These are phyloP conservation scores for Pseudomugil gertrudae DNA, from an alignment of 2,797 vertebrate genomes.

Conservation along the genomic window DNA sequence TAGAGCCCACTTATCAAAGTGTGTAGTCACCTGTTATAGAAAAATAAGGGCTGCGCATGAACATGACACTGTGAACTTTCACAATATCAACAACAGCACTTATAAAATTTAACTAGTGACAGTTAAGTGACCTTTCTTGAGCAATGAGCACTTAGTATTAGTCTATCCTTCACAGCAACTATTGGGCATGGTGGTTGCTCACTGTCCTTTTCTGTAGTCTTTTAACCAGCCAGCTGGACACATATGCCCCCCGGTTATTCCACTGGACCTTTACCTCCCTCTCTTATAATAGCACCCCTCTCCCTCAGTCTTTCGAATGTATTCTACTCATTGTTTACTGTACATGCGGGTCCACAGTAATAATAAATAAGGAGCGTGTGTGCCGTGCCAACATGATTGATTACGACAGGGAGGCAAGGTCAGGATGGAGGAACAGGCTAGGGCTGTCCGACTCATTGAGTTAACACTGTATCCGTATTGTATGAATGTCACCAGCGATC, in stretches of 20 bases:
- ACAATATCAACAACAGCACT: slow-evolving; percentile 47
- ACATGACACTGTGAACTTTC: slow-evolving; percentile 55
- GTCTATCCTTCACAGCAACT: slow-evolving; percentile 57
- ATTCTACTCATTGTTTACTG: slow-evolving; percentile 86
- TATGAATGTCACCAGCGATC: slow-evolving; percentile 86
- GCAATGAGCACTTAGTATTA: slow-evolving; percentile 69
- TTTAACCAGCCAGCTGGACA: slow-evolving; percentile 79
- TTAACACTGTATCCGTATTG: slow-evolving; percentile 86
- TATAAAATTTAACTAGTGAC: slow-evolving; percentile 70
- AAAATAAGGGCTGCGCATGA: slow-evolving; percentile 25
- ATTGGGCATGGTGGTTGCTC: slow-evolving; percentile 59
- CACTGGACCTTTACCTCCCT: slow-evolving; percentile 77
- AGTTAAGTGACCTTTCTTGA: slow-evolving; percentile 66
- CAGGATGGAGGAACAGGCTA: slow-evolving; percentile 85
- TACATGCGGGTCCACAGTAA: slow-evolving; percentile 83
- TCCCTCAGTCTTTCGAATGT: slow-evolving; percentile 79
- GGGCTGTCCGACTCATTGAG: slow-evolving; percentile 85
- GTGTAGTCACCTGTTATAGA: slow-evolving; percentile 31
- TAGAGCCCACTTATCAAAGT: slow-evolving; percentile 39
- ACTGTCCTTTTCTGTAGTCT: slow-evolving; percentile 66
- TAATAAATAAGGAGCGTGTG: slow-evolving; percentile 85
- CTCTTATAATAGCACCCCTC: slow-evolving; percentile 78
- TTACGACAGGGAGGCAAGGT: slow-evolving; percentile 85
- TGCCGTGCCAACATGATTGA: slow-evolving; percentile 85
- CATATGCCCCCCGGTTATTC: slow-evolving; percentile 79